These are phyloP conservation scores for Calidris pugnax DNA, from an alignment of 2,113 vertebrate species.

Conservation along the genomic window DNA sequence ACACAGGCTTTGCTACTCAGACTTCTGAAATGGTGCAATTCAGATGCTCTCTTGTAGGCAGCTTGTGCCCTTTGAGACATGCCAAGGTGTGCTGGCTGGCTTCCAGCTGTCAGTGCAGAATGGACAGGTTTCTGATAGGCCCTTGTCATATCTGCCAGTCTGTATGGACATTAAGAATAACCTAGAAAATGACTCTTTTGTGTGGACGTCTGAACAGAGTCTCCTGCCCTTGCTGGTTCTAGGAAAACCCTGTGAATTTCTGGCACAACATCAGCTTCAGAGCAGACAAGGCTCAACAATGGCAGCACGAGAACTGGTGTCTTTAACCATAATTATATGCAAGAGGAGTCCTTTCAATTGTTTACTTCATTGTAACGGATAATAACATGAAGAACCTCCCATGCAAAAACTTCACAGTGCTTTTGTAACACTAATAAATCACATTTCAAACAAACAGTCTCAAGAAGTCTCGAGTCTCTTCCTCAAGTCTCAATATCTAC, in stretches of 20 bases:
- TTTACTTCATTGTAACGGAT: background rate
- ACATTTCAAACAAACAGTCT: background rate
- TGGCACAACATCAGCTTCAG: background rate
- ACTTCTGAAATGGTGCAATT: background rate
- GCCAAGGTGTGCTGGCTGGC: background rate
- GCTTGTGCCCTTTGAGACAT: rapidly evolving
- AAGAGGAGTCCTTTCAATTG: background rate
- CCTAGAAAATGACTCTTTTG: background rate
- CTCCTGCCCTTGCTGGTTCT: background rate
- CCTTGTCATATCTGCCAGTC: background rate
- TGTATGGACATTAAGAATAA: background rate
- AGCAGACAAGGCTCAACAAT: background rate
- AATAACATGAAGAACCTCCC: background rate
- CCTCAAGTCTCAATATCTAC: background rate
- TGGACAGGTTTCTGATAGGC: background rate
- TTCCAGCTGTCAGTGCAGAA: background rate
- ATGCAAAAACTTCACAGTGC: background rate
- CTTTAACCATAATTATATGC: background rate
- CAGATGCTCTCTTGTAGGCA: background rate
- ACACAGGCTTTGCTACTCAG: background rate
- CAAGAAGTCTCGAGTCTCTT: background rate
- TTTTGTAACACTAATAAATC: background rate
- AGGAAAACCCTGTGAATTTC: background rate
- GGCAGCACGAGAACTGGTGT: background rate
- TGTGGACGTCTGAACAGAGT: background rate